These are phyloP conservation scores for Neomorphus geoffroyi DNA, from an alignment of 2,797 vertebrate species.

Conservation along the genomic window DNA sequence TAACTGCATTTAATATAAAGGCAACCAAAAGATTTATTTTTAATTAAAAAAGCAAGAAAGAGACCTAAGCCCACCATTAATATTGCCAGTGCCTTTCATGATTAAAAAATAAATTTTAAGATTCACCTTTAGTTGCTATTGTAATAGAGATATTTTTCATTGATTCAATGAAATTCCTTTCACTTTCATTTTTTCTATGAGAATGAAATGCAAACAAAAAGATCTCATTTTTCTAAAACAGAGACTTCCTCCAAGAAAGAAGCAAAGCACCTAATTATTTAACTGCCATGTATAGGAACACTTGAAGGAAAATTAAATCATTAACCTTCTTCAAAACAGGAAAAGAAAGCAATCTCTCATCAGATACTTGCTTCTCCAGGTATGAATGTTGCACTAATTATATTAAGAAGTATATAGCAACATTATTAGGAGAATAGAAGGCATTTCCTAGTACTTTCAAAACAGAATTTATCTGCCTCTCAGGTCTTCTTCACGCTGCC, in stretches of 20 bases:
- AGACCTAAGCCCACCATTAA: conserved; percentile 35
- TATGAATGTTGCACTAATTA: background rate
- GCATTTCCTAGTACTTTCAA: background rate
- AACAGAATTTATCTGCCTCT: background rate
- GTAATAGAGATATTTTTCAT: conserved; percentile 59
- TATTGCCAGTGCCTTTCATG: conserved; percentile 26
- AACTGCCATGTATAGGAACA: conserved; percentile 5
- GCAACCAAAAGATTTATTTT: conserved; percentile 42
- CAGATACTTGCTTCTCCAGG: background rate
- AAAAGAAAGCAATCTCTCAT: conserved; percentile 2
- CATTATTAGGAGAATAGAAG: background rate
- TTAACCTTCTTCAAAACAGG: conserved; percentile 24
- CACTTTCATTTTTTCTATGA: conserved; percentile 5
- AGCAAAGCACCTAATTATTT: conserved; percentile 56
- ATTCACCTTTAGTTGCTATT: conserved; percentile 52
- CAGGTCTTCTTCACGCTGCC: background rate
- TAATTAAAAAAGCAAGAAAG: conserved; percentile 28
- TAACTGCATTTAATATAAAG: conserved; percentile 54
- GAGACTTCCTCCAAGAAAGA: conserved; percentile 9
- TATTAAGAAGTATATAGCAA: background rate
- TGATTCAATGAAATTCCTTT: background rate
- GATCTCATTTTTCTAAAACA: background rate
- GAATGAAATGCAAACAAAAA: conserved; percentile 35
- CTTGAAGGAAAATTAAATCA: conserved; percentile 50
- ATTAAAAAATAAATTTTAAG: conserved; percentile 64